These are phyloP conservation scores for Spinus olivaceus DNA, from an alignment of 2,797 vertebrate genomes.

Conservation along the genomic window DNA sequence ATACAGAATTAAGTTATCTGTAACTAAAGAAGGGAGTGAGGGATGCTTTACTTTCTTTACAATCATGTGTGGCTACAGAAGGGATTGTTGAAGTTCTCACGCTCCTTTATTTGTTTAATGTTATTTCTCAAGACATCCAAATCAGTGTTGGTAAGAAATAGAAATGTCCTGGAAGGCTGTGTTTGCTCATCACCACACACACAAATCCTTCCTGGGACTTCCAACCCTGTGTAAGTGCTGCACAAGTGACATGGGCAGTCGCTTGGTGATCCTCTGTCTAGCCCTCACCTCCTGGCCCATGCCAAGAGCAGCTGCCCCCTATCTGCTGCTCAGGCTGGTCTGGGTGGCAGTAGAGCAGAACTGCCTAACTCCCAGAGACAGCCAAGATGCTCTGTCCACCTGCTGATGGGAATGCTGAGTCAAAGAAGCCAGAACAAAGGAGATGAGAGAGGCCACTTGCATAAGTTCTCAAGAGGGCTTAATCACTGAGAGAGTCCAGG, in stretches of 20 bases:
- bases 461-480: background rate
- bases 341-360: background rate
- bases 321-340: too few relatives aligned
- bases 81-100: background rate
- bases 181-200: background rate
- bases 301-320: background rate
- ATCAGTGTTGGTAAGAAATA: background rate
- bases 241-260: background rate
- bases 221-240: background rate
- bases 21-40: background rate
- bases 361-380: background rate
- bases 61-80: background rate
- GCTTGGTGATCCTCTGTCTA: background rate
- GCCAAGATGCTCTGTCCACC: too few relatives aligned
- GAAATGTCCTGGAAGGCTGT: background rate
- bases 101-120: background rate
- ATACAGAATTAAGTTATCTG: background rate
- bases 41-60: background rate
- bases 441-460: background rate
- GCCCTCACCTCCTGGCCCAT: background rate
- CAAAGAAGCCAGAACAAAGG: too few relatives aligned
- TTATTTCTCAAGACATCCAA: background rate
- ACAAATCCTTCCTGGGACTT: background rate
- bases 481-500: background rate
- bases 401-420: background rate